Evolutionary conservation across 2,888 invertebrate species (phyloP).

Genomic region (Cataglyphis albicans): DNA sequence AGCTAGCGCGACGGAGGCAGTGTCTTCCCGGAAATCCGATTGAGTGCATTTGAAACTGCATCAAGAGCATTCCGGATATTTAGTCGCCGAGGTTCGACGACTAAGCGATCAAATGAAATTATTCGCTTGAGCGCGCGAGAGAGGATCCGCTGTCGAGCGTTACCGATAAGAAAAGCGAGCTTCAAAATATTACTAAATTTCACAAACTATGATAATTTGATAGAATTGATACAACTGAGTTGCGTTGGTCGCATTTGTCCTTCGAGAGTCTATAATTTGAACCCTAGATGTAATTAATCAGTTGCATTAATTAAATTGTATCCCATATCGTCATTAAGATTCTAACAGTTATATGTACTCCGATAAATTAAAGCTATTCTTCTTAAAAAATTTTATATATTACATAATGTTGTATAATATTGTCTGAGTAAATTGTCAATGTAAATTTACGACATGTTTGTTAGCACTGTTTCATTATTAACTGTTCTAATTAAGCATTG

Average conservation of each 20-base stretch:
- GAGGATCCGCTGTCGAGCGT: not conserved
- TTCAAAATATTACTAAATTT: not conserved
- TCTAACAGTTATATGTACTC: not conserved
- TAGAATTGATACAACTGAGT: not conserved
- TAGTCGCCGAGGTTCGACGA: not conserved
- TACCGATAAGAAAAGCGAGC: not conserved
- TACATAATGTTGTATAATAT: not conserved
- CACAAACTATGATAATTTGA: slow-evolving; percentile 8
- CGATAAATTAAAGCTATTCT: not conserved
- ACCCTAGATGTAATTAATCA: not conserved
- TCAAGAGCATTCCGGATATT: slow-evolving; percentile 17
- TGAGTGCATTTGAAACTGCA: slow-evolving; percentile 25
- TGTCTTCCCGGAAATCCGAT: slow-evolving; percentile 33
- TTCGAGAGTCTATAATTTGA: not conserved
- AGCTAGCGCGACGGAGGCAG: slow-evolving; percentile 26
- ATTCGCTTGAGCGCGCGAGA: not conserved
- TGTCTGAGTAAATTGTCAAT: not conserved
- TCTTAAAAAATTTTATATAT: not conserved
- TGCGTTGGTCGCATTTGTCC: not conserved
- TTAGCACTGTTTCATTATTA: not conserved
- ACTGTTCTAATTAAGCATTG: no score
- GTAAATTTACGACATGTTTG: not conserved
- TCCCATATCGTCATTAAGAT: not conserved
- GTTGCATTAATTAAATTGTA: not conserved
- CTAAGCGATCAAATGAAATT: slow-evolving; percentile 34